Evolutionary conservation across 2,888 invertebrate species (phyloP).

Genomic region (Neoascia interrupta): DNA sequence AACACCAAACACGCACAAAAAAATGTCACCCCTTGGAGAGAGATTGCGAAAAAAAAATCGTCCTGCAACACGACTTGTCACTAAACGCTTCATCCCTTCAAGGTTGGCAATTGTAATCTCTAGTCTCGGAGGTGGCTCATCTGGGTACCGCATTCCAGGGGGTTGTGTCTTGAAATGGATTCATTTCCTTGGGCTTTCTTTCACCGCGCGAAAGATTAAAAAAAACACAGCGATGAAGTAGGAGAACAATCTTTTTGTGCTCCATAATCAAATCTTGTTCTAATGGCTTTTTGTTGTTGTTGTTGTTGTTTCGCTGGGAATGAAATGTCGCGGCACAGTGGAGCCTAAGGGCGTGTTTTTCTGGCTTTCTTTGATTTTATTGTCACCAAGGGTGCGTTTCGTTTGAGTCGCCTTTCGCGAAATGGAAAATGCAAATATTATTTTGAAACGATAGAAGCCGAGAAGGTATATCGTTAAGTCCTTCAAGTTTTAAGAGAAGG

Average conservation of each 20-base stretch:
- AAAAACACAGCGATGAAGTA: conserved; percentile 6
- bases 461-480: not conserved
- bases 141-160: conserved; percentile 17
- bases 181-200: conserved; percentile 39
- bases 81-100: conserved; percentile 67
- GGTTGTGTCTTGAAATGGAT: conserved; percentile 29
- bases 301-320: no score
- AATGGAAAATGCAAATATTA: conserved; percentile 66
- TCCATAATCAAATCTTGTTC: conserved; percentile 65
- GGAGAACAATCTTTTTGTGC: conserved; percentile 51
- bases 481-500: not conserved
- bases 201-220: conserved; percentile 26
- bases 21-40: conserved; percentile 76
- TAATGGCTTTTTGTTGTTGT: conserved; percentile 57
- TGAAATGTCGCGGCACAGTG: conserved; percentile 47
- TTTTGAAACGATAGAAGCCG: not conserved
- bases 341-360: conserved; percentile 52
- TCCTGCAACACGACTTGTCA: conserved; percentile 51
- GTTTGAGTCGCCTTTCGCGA: conserved; percentile 27
- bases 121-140: conserved; percentile 7
- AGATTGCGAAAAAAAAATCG: conserved; percentile 14
- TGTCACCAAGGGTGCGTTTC: conserved; percentile 68
- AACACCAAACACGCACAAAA: conserved; percentile 74
- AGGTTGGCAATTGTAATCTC: conserved; percentile 38
- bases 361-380: conserved; percentile 57